phyloP scores from a whole-genome alignment of 2,888 invertebrate species.

The Periphyllus acericola region DNA sequence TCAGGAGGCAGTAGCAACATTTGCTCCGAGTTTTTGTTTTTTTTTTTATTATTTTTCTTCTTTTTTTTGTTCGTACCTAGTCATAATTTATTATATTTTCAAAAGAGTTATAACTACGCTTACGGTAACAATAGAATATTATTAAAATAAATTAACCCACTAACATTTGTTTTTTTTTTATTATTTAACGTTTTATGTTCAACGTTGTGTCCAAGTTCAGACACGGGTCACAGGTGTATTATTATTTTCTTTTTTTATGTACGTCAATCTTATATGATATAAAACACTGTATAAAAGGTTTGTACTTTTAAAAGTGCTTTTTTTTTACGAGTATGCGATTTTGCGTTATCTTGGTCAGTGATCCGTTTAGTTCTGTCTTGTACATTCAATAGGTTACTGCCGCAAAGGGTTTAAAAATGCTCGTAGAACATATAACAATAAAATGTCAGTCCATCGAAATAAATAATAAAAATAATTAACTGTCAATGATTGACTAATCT shows the following conservation, averaged over 20 bases:
- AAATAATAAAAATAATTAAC: neutral
- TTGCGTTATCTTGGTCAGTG: neutral
- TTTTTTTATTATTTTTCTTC: neutral
- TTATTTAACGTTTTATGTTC: neutral
- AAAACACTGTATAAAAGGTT: neutral
- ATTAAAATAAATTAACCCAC: conserved; percentile 54
- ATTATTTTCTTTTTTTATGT: neutral
- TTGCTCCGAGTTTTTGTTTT: neutral
- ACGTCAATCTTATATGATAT: too few species aligned
- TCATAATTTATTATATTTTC: conserved; percentile 41
- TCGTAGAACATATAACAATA: neutral
- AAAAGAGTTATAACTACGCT: conserved; percentile 9
- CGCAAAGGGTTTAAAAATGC: neutral
- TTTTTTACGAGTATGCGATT: neutral
- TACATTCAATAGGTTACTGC: neutral
- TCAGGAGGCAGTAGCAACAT: conserved; percentile 25
- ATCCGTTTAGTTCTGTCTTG: neutral
- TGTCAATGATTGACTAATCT: neutral
- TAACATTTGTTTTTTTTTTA: conserved; percentile 1
- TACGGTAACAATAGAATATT: conserved; percentile 37
- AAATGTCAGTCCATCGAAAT: neutral
- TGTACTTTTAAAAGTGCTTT: neutral
- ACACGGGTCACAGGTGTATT: neutral
- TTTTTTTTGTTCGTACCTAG: conserved; percentile 9
- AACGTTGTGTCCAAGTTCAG: neutral